phyloP scores from a whole-genome alignment of 2,888 invertebrate species.

The Pyrrhosoma nymphula region DNA sequence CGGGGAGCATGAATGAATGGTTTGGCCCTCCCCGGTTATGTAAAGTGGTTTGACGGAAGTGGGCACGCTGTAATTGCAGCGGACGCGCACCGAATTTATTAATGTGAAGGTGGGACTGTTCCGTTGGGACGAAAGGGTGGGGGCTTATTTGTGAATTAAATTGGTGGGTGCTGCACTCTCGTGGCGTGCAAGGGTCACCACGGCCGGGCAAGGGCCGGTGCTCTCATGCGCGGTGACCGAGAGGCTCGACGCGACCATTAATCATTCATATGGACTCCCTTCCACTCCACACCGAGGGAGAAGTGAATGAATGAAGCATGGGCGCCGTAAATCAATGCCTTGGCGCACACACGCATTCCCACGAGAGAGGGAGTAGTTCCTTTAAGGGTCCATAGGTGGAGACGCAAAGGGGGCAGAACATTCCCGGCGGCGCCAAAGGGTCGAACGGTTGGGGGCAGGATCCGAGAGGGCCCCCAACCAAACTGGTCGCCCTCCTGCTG shows the following conservation, averaged over 20 bases:
- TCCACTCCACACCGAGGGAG: neutral
- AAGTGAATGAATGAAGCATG: neutral
- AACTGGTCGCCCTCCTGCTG: no score
- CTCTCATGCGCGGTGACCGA: neutral
- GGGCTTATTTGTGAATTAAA: constrained; percentile 56
- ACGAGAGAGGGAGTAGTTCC: neutral
- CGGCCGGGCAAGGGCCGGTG: no score
- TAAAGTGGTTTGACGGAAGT: constrained; percentile 46
- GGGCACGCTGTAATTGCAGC: constrained; percentile 44
- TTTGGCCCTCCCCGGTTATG: constrained; percentile 26
- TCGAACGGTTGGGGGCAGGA: no score
- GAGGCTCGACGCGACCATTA: neutral
- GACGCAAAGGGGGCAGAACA: no score
- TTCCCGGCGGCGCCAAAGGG: no score
- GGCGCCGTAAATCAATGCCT: no score
- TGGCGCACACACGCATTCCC: neutral
- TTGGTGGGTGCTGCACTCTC: neutral
- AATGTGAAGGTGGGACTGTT: neutral
- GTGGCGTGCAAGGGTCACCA: neutral
- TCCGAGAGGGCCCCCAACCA: no score
- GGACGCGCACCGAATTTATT: neutral
- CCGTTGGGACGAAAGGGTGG: neutral
- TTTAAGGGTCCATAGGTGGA: no score
- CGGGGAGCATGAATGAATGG: neutral
- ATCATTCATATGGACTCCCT: neutral